These are phyloP conservation scores for Hipparchia semele DNA, from an alignment of 2,888 invertebrate genomes.

Conservation along the genomic window DNA sequence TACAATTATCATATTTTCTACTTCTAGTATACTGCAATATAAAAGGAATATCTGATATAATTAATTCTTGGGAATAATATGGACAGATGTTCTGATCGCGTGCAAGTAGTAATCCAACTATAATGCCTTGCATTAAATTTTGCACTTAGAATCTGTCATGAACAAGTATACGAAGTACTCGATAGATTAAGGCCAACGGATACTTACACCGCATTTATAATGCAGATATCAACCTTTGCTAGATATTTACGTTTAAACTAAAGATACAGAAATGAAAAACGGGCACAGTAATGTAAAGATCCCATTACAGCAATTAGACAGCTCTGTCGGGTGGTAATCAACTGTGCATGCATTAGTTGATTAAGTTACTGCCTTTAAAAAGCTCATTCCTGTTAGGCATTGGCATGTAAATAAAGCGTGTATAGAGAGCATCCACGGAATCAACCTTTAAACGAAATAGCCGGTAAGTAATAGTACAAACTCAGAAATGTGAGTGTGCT, in stretches of 20 bases:
- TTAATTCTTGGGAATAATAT: slow-evolving; percentile 41
- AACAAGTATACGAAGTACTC: slow-evolving; percentile 38
- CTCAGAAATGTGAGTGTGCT: slow-evolving; percentile 29
- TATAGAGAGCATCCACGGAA: slow-evolving; percentile 54
- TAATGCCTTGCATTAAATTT: slow-evolving; percentile 47
- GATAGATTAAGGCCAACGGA: slow-evolving; percentile 40
- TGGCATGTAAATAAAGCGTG: slow-evolving; percentile 59
- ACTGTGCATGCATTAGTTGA: slow-evolving; percentile 61
- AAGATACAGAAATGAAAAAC: slow-evolving; percentile 44
- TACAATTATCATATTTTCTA: slow-evolving; percentile 2
- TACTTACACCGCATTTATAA: slow-evolving; percentile 33
- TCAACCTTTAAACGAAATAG: slow-evolving; percentile 53
- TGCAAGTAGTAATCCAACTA: slow-evolving; percentile 48
- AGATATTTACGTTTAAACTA: slow-evolving; percentile 31
- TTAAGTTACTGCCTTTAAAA: slow-evolving; percentile 67
- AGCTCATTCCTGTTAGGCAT: slow-evolving; percentile 61
- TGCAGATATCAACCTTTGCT: slow-evolving; percentile 27
- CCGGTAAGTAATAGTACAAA: slow-evolving; percentile 73
- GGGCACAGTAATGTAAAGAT: slow-evolving; percentile 39
- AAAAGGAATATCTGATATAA: slow-evolving; percentile 23
- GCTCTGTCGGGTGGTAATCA: slow-evolving; percentile 59
- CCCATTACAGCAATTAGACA: slow-evolving; percentile 47
- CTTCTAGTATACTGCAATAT: slow-evolving; percentile 10
- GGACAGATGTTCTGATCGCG: slow-evolving; percentile 63
- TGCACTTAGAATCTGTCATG: slow-evolving; percentile 37